Base-by-base conservation (phyloP, 2,113 vertebrate species). In the Scatophagus argus region DNA sequence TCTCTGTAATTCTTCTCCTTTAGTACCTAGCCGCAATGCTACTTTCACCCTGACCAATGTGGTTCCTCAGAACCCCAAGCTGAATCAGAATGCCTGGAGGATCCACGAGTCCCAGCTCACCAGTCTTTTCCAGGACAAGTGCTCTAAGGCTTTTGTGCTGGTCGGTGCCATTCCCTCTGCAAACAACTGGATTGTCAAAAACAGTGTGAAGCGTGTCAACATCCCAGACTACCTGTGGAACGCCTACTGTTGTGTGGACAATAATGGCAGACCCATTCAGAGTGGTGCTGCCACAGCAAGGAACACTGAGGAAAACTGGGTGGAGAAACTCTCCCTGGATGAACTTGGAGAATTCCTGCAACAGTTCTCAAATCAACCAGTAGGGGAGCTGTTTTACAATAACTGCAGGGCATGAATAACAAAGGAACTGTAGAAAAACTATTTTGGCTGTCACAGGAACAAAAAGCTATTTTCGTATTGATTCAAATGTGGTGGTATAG, bases 31-130 rank as follows among this genome's bases (percentile, higher is more conserved):
- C 36, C 92, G 93, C 25, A 95, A 94, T 14, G 86, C 92, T 72
- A 95, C 94, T 3, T 95, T 95, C 74, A 94, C 92, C 29, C 83
- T 95, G 38, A 94, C 94, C 38, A 95, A 94, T 0, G 92, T 95
- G 51, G 78, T 94, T 39, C 94, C 94, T 46, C 93, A 94, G 82
- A 94, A 94, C 79, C 89, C 87, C 8, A 94, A 88, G 31, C 25
- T 93, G 51, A 95, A 95, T 85, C 93, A 94, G 83, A 87, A 93
- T 0, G 81, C 92, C 64, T 95, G 94, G 94, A 85, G 59, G 55
- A 91, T 81, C 73, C 81, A 93, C 0, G 92, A 95, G 86, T 76
- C 89, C 25, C 44, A 92, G 68, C 88, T 95, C 34, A 86, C 84
- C 0, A 65, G 81, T 25, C 78, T 93, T 25, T 94, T 94, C 74